Evolutionary conservation across 2,113 vertebrate genomes (phyloP).

Genomic region (Seriola quinqueradiata): DNA sequence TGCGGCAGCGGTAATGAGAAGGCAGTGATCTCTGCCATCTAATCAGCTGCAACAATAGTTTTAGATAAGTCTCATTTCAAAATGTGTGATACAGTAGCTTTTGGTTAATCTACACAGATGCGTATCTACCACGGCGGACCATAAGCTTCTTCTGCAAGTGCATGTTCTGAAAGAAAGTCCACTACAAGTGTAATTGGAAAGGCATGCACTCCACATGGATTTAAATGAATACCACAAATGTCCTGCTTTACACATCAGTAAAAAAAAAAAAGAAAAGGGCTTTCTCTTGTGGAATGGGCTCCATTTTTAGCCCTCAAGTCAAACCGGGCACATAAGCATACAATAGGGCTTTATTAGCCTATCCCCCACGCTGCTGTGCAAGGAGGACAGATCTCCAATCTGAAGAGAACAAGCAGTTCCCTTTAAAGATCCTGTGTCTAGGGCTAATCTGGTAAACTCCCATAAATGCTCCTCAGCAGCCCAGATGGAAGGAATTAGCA

Average conservation of each 20-base stretch:
- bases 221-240: constrained; percentile 69
- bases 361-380: constrained; percentile 60
- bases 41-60: constrained; percentile 61
- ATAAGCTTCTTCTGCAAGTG: constrained; percentile 68
- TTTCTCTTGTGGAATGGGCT: constrained; percentile 52
- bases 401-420: constrained; percentile 77
- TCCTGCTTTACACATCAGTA: constrained; percentile 73
- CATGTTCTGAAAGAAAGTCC: constrained; percentile 62
- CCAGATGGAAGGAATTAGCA: constrained; percentile 81
- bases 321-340: constrained; percentile 68
- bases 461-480: constrained; percentile 78
- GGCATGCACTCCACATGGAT: constrained; percentile 65
- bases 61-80: constrained; percentile 71
- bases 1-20: constrained; percentile 42
- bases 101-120: constrained; percentile 78
- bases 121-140: constrained; percentile 67
- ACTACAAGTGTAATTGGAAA: constrained; percentile 62
- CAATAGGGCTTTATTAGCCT: constrained; percentile 77
- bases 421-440: constrained; percentile 79
- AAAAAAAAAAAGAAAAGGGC: constrained; percentile 54
- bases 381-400: constrained; percentile 79
- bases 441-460: constrained; percentile 83
- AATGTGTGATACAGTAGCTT: constrained; percentile 64
- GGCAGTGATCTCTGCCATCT: constrained; percentile 64
- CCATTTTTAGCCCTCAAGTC: constrained; percentile 74